Evolutionary conservation across 2,113 vertebrate genomes (phyloP).

Genomic region (Polypterus bichir): DNA sequence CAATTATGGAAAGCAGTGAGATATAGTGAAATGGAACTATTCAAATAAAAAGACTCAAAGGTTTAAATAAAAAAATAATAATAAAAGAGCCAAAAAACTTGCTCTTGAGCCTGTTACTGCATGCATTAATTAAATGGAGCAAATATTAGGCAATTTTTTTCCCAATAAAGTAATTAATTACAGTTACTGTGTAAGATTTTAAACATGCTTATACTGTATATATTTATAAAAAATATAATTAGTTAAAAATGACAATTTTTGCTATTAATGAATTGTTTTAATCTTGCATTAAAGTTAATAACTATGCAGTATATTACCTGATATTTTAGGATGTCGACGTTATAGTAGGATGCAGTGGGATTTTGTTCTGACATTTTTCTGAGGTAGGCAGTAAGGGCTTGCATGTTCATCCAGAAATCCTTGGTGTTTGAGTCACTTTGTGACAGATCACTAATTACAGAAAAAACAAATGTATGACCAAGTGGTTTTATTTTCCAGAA

Average conservation of each 20-base stretch:
- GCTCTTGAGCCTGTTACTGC: too few relatives aligned
- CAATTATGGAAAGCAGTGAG: too few relatives aligned
- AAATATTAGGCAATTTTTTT: too few relatives aligned
- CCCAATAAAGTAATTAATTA: background rate
- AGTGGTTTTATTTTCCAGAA: too few relatives aligned
- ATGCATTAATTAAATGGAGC: too few relatives aligned
- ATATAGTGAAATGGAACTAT: too few relatives aligned
- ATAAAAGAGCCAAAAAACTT: background rate
- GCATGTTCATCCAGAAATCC: slow-evolving; percentile 98
- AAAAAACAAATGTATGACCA: slow-evolving; percentile 2
- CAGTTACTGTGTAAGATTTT: background rate
- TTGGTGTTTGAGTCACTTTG: slow-evolving; percentile 77
- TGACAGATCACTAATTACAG: slow-evolving; percentile 68
- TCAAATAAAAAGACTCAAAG: too few relatives aligned
- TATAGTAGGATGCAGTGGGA: slow-evolving; percentile 87
- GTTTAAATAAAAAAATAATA: slow-evolving; percentile 9
- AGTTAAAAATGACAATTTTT: too few relatives aligned
- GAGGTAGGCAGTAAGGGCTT: slow-evolving; percentile 89
- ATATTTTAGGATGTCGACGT: slow-evolving; percentile 94
- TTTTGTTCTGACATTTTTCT: slow-evolving; percentile 88
- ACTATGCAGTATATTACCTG: slow-evolving; percentile 60
- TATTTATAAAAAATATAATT: too few relatives aligned
- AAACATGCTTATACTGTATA: too few relatives aligned
- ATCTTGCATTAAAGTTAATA: too few relatives aligned
- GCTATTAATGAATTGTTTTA: too few relatives aligned